A percentile compares a stretch with the other conserved stretches of the same genome.
These are phyloP conservation scores for Hyperopisus bebe DNA, from an alignment of 2,113 vertebrate genomes.

Conservation along the genomic window DNA sequence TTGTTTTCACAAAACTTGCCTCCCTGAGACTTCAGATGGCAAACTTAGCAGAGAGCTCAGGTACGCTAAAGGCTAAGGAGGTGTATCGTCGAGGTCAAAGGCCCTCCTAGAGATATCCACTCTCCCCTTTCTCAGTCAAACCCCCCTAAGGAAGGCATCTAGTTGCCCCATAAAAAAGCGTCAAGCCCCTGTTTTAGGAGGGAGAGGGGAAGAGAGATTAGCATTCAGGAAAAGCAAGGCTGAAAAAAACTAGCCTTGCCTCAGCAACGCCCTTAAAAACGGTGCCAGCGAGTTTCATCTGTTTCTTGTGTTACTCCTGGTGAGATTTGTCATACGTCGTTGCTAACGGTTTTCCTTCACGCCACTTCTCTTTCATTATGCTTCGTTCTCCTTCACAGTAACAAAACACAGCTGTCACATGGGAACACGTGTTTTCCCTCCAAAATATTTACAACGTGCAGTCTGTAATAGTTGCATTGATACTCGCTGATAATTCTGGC, in stretches of 20 bases:
- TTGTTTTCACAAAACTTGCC: conserved; percentile 12
- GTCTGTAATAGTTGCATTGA: not conserved
- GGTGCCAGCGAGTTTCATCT: not conserved
- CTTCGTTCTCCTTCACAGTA: not conserved
- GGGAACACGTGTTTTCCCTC: not conserved
- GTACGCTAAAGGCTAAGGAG: not conserved
- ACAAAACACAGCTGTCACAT: not conserved
- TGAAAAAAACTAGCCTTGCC: not conserved
- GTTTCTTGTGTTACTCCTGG: not conserved
- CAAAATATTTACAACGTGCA: not conserved
- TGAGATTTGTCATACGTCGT: not conserved
- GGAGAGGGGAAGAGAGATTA: not conserved
- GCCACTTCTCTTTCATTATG: not conserved
- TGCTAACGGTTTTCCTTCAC: not conserved
- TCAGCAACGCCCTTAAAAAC: not conserved
- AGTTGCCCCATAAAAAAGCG: not conserved
- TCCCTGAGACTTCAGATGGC: conserved; percentile 4
- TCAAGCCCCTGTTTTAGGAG: not conserved
- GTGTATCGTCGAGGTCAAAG: not conserved
- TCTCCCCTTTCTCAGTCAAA: not conserved
- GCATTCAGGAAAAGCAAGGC: not conserved
- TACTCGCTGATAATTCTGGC: not conserved
- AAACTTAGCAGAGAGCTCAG: not conserved
- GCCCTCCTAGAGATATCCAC: not conserved
- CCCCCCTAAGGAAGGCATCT: not conserved